Conservation (phyloP, 1,140 invertebrate species). For the Atta colombica region DNA sequence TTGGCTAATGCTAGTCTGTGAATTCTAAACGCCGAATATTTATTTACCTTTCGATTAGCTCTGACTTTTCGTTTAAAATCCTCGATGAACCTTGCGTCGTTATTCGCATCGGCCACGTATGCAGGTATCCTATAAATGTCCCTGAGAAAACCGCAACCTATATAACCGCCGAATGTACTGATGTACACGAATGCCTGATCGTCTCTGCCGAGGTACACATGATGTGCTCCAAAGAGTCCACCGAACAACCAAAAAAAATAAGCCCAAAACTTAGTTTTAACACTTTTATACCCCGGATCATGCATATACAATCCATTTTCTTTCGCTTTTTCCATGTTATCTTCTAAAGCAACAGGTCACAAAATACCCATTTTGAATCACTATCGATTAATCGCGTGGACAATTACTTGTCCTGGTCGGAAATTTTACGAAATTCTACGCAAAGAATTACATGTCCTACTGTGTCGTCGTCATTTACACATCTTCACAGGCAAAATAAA, state of each 20-base stretch:
- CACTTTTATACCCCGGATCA: slow-evolving; percentile 1
- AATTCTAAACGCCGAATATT: not conserved
- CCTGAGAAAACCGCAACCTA: slow-evolving; percentile 94
- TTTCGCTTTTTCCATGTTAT: slow-evolving; percentile 41
- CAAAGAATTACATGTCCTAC: not conserved
- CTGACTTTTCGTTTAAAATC: slow-evolving; percentile 89
- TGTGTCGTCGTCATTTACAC: not conserved
- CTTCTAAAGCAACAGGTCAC: slow-evolving; percentile 7
- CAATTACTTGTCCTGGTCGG: not conserved
- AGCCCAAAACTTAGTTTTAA: slow-evolving; percentile 84
- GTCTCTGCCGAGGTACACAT: slow-evolving; percentile 95
- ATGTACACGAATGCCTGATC: slow-evolving; percentile 96
- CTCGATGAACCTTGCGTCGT: slow-evolving; percentile 90
- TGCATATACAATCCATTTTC: not conserved
- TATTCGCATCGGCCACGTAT: slow-evolving; percentile 96
- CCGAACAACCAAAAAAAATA: slow-evolving; percentile 95
- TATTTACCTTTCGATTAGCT: slow-evolving; percentile 89
- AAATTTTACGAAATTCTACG: not conserved
- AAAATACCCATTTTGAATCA: not conserved
- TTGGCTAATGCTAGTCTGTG: slow-evolving; percentile 81
- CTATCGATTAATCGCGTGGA: not conserved
- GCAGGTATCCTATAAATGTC: slow-evolving; percentile 95
- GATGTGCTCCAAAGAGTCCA: slow-evolving; percentile 95
- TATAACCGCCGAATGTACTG: slow-evolving; percentile 94
- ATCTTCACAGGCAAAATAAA: slow-evolving; percentile 4